These are phyloP conservation scores for Coccyzus lansbergi DNA, from an alignment of 2,797 vertebrate genomes.

Conservation along the genomic window DNA sequence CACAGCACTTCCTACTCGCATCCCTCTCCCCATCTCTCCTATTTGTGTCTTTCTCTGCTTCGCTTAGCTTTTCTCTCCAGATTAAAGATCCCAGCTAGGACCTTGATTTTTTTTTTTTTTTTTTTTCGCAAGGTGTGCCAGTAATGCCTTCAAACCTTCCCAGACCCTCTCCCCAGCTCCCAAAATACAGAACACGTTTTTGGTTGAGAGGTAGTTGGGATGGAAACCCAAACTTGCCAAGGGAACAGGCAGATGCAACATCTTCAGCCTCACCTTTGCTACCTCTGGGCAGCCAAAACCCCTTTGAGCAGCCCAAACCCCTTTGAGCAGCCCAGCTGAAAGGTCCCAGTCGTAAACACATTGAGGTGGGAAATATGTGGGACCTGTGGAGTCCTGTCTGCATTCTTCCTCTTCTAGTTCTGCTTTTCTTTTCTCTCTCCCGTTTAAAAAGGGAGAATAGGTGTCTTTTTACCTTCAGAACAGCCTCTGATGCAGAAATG, in stretches of 20 bases:
- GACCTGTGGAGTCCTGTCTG: background rate
- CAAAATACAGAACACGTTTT: background rate
- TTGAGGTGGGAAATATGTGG: background rate
- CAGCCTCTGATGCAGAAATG: background rate
- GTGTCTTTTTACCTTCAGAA: background rate
- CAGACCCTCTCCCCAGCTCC: background rate
- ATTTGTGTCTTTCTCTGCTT: background rate
- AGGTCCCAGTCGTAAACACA: background rate
- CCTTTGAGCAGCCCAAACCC: background rate
- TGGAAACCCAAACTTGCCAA: background rate
- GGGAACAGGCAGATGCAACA: background rate
- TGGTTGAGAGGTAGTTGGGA: background rate
- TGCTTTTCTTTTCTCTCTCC: background rate
- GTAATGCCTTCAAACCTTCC: background rate
- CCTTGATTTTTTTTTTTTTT: background rate
- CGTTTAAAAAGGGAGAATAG: background rate
- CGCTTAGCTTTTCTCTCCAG: background rate
- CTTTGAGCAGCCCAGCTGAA: background rate
- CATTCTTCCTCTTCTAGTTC: background rate
- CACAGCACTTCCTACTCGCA: fast-evolving
- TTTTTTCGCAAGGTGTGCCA: background rate
- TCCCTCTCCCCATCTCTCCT: background rate
- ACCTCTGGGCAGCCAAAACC: background rate
- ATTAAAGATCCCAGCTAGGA: background rate
- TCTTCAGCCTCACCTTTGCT: background rate